Conservation (phyloP, 2,797 vertebrate genomes). For the Xenopus petersii region DNA sequence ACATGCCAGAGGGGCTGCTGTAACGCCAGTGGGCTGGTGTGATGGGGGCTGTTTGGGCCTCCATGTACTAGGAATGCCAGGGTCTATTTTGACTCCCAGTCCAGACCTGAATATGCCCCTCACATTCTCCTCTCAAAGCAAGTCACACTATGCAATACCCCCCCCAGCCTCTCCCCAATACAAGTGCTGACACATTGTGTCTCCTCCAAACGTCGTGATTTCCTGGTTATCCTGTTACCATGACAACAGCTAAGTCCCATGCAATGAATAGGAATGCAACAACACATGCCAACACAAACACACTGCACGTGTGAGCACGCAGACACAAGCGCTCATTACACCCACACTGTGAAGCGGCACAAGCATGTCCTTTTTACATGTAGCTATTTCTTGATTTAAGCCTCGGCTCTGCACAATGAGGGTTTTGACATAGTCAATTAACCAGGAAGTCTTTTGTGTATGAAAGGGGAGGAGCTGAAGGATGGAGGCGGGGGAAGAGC, state of each 20-base stretch:
- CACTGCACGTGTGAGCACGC: slow-evolving; percentile 39
- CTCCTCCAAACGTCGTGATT: slow-evolving; percentile 41
- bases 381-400: neutral
- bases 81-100: too few species aligned
- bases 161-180: slow-evolving; percentile 26
- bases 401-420: neutral
- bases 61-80: too few species aligned
- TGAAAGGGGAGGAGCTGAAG: slow-evolving; percentile 25
- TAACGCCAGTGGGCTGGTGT: too few species aligned
- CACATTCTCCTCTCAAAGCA: too few species aligned
- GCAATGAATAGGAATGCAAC: slow-evolving; percentile 44
- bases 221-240: slow-evolving; percentile 49
- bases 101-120: too few species aligned
- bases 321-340: slow-evolving; percentile 19
- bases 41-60: too few species aligned
- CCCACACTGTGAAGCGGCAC: neutral
- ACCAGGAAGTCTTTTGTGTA: slow-evolving; percentile 17
- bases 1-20: too few species aligned
- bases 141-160: neutral
- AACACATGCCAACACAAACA: slow-evolving; percentile 46
- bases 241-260: slow-evolving; percentile 40
- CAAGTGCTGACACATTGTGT: slow-evolving; percentile 43
- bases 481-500: neutral
- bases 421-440: slow-evolving; percentile 5
- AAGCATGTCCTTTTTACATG: neutral